Percentiles rank a stretch among this genome's conserved stretches.
Evolutionary conservation across 2,797 vertebrate species (phyloP).

Genomic region (Crax fasciolata): DNA sequence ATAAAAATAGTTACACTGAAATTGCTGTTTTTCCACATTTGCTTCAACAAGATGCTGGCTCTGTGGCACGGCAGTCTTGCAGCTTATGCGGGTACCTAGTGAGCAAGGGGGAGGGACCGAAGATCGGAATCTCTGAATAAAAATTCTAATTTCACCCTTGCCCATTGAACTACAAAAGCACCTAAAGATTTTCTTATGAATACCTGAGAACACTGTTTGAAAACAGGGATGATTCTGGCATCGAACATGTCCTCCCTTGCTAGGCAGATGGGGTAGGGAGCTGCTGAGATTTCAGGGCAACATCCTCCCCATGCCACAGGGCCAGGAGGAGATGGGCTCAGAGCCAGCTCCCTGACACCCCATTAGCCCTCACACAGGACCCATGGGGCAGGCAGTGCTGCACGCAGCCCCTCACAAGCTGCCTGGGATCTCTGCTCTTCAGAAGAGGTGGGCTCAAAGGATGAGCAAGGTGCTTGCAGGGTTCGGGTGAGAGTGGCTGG

Average conservation of each 20-base stretch:
- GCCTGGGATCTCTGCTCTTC: background rate
- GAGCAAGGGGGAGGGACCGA: background rate
- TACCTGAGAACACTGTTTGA: background rate
- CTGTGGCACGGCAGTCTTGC: background rate
- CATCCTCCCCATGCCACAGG: background rate
- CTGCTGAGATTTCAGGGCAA: background rate
- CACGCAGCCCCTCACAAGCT: background rate
- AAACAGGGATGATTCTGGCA: background rate
- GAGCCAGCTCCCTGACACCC: background rate
- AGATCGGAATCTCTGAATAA: background rate
- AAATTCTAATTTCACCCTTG: background rate
- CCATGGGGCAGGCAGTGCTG: background rate
- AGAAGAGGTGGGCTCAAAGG: background rate
- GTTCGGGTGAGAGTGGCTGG: background rate
- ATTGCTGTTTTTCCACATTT: constrained; percentile 2
- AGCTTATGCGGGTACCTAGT: background rate
- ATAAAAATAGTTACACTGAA: constrained; percentile 12
- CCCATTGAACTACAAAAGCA: background rate
- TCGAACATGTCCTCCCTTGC: background rate
- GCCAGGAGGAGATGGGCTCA: background rate
- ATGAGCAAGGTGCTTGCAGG: background rate
- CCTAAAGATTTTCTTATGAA: background rate
- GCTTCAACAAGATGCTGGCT: background rate
- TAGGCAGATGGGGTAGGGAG: background rate
- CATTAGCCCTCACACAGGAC: background rate